These are phyloP conservation scores for Scrobipalpa atriplicella DNA, from an alignment of 2,888 invertebrate genomes.

Conservation along the genomic window DNA sequence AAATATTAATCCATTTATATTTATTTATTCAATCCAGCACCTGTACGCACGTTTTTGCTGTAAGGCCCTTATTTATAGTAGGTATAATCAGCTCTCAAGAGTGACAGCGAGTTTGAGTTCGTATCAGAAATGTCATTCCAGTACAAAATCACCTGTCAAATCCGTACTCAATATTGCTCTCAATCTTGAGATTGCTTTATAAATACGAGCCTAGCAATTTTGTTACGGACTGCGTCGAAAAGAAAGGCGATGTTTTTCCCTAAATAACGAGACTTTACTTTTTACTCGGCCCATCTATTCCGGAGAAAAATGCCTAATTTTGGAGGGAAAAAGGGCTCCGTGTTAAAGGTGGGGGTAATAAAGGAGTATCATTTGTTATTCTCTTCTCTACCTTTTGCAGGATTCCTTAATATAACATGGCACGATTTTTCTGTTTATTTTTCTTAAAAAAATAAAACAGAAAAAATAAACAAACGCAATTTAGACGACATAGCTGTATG, in stretches of 20 bases:
- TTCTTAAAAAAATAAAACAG: background rate
- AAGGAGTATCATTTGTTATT: constrained; percentile 1
- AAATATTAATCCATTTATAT: too few species aligned
- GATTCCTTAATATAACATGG: background rate
- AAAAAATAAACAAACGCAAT: too few species aligned
- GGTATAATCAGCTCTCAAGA: too few species aligned
- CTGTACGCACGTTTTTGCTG: background rate
- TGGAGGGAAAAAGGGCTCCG: background rate
- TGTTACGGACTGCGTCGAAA: background rate
- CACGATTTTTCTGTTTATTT: background rate
- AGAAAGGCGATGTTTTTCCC: background rate
- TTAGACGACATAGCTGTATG: too few species aligned
- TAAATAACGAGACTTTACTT: constrained; percentile 9
- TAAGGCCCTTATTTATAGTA: too few species aligned
- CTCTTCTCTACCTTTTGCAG: background rate
- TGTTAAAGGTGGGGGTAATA: constrained; percentile 7
- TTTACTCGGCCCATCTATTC: constrained; percentile 5
- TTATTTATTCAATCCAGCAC: background rate
- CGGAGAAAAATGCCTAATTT: constrained; percentile 9
- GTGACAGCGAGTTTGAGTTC: too few species aligned
- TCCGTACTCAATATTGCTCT: too few species aligned
- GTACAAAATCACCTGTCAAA: too few species aligned
- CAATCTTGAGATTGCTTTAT: too few species aligned
- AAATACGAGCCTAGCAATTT: too few species aligned
- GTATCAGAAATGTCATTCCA: too few species aligned